Evolutionary conservation across 2,888 invertebrate genomes (phyloP).

Genomic region (Megalurothrips usitatus): DNA sequence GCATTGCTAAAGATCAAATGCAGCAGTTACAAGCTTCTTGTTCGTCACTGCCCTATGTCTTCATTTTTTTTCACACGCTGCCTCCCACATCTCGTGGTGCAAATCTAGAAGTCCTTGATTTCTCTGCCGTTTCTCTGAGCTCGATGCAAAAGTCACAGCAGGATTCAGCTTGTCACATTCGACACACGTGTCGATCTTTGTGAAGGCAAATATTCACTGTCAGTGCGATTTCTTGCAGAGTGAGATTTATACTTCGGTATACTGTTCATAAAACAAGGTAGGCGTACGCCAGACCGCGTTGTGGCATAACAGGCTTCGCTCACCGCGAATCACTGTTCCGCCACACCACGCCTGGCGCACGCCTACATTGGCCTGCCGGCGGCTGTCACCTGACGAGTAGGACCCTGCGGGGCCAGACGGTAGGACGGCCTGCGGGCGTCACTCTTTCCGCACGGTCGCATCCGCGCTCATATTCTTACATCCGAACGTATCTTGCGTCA

Average conservation of each 20-base stretch:
- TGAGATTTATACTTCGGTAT: slow-evolving; percentile 14
- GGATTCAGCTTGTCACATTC: not conserved
- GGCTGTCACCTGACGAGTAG: no score
- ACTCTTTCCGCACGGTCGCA: no score
- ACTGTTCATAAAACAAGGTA: not conserved
- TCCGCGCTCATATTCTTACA: no score
- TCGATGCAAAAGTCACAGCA: slow-evolving; percentile 1
- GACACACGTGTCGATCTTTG: not conserved
- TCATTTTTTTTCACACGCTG: slow-evolving; percentile 30
- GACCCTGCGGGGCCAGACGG: no score
- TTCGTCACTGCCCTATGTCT: slow-evolving; percentile 32
- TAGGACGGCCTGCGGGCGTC: no score
- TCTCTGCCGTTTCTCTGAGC: slow-evolving; percentile 1
- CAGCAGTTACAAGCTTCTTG: slow-evolving; percentile 28
- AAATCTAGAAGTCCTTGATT: slow-evolving; percentile 1
- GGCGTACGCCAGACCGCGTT: no score
- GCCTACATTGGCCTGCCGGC: no score
- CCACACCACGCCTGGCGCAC: no score
- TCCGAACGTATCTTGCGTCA: no score
- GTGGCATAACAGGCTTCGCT: no score
- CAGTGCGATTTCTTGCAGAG: not conserved
- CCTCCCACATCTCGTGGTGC: slow-evolving; percentile 34
- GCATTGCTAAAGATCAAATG: slow-evolving; percentile 39
- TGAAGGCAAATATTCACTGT: slow-evolving; percentile 13
- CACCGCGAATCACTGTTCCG: no score